A percentile compares a stretch with the other conserved stretches of the same genome.
These are phyloP conservation scores for Bombus polaris DNA, from an alignment of 1,140 invertebrate species.

Conservation along the genomic window DNA sequence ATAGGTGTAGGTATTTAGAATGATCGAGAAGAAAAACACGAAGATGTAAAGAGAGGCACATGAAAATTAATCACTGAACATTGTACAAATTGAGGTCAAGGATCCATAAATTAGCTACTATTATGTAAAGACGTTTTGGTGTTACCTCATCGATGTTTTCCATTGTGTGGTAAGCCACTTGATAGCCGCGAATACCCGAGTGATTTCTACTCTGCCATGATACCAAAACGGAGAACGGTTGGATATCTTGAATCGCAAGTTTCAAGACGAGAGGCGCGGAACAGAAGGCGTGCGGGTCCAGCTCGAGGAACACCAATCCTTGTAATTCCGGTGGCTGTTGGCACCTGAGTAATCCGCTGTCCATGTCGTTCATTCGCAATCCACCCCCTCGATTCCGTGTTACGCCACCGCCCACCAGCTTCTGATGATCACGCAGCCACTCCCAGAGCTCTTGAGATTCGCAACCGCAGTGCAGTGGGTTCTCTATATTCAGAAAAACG, in stretches of 20 bases:
- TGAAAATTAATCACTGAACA: too few relatives aligned
- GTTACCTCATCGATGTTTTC: slow-evolving; percentile 84
- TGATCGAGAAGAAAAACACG: too few relatives aligned
- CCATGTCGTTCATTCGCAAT: slow-evolving; percentile 72
- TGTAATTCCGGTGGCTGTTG: slow-evolving; percentile 90
- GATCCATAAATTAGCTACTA: background rate
- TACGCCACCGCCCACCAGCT: slow-evolving; percentile 84
- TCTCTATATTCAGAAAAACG: slow-evolving; percentile 85
- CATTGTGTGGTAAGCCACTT: slow-evolving; percentile 91
- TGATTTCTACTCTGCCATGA: slow-evolving; percentile 95
- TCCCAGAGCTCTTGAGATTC: slow-evolving; percentile 94
- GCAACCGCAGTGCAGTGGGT: slow-evolving; percentile 93
- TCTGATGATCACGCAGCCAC: slow-evolving; percentile 94
- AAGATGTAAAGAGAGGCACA: too few relatives aligned
- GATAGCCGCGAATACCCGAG: slow-evolving; percentile 92
- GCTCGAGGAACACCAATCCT: slow-evolving; percentile 88
- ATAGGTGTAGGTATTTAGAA: too few relatives aligned
- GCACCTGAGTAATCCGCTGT: slow-evolving; percentile 85
- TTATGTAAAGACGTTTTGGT: background rate
- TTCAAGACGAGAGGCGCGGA: slow-evolving; percentile 90
- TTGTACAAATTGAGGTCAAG: background rate
- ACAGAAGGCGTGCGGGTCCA: slow-evolving; percentile 92
- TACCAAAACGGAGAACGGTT: slow-evolving; percentile 93
- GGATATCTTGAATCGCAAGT: slow-evolving; percentile 93
- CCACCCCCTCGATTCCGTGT: slow-evolving; percentile 77